Base-by-base conservation (phyloP, 2,888 invertebrate genomes). In the Nezara viridula region DNA sequence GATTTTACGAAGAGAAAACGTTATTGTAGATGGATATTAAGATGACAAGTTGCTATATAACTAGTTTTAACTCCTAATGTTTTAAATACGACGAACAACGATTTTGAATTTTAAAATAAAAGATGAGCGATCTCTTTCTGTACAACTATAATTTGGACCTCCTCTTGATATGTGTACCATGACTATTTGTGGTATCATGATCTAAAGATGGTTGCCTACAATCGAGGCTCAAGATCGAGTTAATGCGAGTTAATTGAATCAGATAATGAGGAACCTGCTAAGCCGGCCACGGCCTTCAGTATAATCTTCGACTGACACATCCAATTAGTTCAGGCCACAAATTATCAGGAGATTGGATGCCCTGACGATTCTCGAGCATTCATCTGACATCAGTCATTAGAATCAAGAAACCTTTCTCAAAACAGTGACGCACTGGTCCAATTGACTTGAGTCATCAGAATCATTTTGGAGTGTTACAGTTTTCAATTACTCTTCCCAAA, bases 221-320 rank as follows among this genome's bases (percentile, higher is more conserved):
- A 73, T 73, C 19, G 32, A 0, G 21, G 37, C 32, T 73, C 66
- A 32, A 73, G 66, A 37, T 73, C 66, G 37, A 32, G 19, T 32
- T 32, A 16, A 60, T 16, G 27, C 32, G 60, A 60, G 27, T 73
- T 73, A 37, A 73, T 73, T 73, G 66, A 73, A 73, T 73, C 66
- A 73, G 66, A 73, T 73, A 73, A 73, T 32, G 37, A 27, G 66
- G 37, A 73, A 73, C 66, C 66, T 73, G 66, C 66, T 73, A 73
- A 73, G 66, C 66, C 19, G 66, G 37, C 21, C 66, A 73, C 66
- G 66, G 66, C 66, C 32, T 73, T 73, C 32, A 37, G 66, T 73
- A 73, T 73, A 73, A 73, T 73, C 66, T 7, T 32, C 37, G 21
- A 16, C 66, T 73, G 66, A 73, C 66, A 73, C 66, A 37, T 73